Evolutionary conservation across 2,888 invertebrate species (phyloP).

Genomic region (Cyclophora albipunctata): DNA sequence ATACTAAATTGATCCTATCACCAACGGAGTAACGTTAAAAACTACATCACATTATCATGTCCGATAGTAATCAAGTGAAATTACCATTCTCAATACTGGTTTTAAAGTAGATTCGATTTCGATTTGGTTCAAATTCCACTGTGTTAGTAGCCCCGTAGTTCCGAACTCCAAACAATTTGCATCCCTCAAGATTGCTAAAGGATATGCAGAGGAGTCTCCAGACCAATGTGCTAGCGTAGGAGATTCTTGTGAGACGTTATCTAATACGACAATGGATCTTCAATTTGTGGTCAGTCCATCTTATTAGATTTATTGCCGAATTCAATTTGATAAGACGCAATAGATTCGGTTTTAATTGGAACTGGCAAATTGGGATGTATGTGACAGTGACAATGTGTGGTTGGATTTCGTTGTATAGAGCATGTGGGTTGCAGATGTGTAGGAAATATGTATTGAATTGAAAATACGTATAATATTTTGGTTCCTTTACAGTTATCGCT

Average conservation of each 20-base stretch:
- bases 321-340: constrained; percentile 67
- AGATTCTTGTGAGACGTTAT: constrained; percentile 67
- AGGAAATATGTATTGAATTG: background rate
- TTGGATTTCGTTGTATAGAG: too few relatives aligned
- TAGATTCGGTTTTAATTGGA: constrained; percentile 46
- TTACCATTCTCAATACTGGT: too few relatives aligned
- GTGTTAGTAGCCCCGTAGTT: too few relatives aligned
- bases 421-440: background rate
- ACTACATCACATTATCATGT: too few relatives aligned
- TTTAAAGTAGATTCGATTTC: too few relatives aligned
- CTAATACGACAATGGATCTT: constrained; percentile 68
- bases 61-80: too few relatives aligned
- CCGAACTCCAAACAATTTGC: too few relatives aligned
- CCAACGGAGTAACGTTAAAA: too few relatives aligned
- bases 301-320: constrained; percentile 53
- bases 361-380: constrained; percentile 37
- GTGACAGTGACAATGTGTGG: background rate
- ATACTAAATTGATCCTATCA: too few relatives aligned
- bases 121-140: too few relatives aligned
- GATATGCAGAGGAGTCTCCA: constrained; percentile 27
- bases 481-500: background rate
- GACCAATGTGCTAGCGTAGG: constrained; percentile 59
- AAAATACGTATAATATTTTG: background rate
- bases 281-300: constrained; percentile 73
- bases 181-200: constrained; percentile 25